Evolutionary conservation across 2,113 vertebrate genomes (phyloP).

Genomic region (Lepus europaeus): DNA sequence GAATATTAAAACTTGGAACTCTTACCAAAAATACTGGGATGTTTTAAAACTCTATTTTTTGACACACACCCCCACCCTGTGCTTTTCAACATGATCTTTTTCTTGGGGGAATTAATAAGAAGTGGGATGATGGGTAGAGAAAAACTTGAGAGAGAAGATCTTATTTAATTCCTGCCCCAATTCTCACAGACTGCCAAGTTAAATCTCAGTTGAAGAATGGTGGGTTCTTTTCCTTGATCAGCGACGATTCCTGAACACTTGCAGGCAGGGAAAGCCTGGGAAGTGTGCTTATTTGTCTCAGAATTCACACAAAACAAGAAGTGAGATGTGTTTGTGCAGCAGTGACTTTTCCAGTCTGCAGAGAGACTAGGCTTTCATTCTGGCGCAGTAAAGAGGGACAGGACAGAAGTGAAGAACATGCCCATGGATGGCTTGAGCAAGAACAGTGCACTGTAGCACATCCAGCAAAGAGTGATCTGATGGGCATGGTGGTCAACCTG

Average conservation of each 20-base stretch:
- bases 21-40: neutral
- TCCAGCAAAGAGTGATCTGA: neutral
- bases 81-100: neutral
- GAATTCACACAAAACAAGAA: neutral
- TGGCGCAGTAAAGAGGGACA: neutral
- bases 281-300: neutral
- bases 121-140: neutral
- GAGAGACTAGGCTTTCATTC: slow-evolving; percentile 7
- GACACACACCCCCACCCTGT: neutral
- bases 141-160: neutral
- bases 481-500: neutral
- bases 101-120: slow-evolving; percentile 22
- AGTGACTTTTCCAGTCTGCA: neutral
- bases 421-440: neutral
- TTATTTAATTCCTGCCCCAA: neutral
- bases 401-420: neutral
- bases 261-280: neutral
- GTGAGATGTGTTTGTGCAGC: neutral
- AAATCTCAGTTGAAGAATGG: neutral
- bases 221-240: neutral
- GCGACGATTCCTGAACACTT: neutral
- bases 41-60: neutral
- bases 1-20: neutral
- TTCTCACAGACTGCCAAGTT: neutral
- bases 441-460: neutral